Conservation (phyloP, 1,140 invertebrate genomes). For the Drosophila sucinea region DNA sequence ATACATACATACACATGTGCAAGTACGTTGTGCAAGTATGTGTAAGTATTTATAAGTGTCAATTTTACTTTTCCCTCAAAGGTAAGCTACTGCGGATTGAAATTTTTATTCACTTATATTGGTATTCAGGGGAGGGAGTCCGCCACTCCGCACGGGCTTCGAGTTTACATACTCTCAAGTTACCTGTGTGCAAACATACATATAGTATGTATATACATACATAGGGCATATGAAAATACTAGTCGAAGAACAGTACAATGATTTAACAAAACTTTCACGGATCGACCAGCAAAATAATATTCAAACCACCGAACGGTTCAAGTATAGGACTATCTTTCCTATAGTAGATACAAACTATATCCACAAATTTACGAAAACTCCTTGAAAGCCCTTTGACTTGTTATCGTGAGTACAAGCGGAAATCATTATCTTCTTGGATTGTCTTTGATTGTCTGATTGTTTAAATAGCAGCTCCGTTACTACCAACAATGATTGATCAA, state of each 20-base stretch:
- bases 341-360: background rate
- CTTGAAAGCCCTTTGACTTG: too few species aligned
- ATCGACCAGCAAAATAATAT: too few species aligned
- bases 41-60: slow-evolving; percentile 50
- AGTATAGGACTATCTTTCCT: background rate
- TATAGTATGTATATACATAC: background rate
- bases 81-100: slow-evolving; percentile 20
- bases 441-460: too few species aligned
- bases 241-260: background rate
- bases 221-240: background rate
- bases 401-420: too few species aligned
- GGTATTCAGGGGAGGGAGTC: slow-evolving; percentile 56
- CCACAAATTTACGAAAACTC: too few species aligned
- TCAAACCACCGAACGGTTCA: background rate
- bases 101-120: slow-evolving; percentile 34
- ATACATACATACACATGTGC: background rate
- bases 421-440: too few species aligned
- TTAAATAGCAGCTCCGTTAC: too few species aligned
- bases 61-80: slow-evolving; percentile 24
- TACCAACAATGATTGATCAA: too few species aligned
- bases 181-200: background rate
- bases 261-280: slow-evolving; percentile 12
- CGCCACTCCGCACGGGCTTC: slow-evolving; percentile 43
- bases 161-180: slow-evolving; percentile 50
- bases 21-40: slow-evolving; percentile 32